Percentiles rank a stretch among this genome's conserved stretches.
These are phyloP conservation scores for Conopomorpha cramerella DNA, from an alignment of 1,140 invertebrate genomes.

Conservation along the genomic window DNA sequence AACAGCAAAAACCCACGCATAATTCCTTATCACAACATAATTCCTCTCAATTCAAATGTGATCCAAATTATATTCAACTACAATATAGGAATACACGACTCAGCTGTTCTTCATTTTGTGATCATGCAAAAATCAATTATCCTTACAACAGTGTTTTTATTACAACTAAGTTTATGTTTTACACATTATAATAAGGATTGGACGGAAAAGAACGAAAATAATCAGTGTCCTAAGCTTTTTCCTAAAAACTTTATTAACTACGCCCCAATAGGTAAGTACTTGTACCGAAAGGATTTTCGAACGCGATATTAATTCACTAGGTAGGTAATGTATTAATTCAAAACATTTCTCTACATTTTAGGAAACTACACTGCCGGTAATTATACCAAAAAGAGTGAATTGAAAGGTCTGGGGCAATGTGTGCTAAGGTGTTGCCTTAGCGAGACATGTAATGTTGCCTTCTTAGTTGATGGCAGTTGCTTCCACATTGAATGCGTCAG, in stretches of 20 bases:
- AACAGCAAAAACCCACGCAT: no score
- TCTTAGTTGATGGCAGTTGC: conserved; percentile 76
- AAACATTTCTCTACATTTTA: conserved; percentile 11
- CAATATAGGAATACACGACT: no score
- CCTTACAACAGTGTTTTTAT: conserved; percentile 7
- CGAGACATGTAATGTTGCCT: conserved; percentile 75
- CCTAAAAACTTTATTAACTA: conserved; percentile 56
- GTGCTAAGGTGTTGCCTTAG: conserved; percentile 73
- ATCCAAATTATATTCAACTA: no score
- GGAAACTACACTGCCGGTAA: conserved; percentile 66
- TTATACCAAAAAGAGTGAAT: conserved; percentile 62
- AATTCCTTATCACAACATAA: no score
- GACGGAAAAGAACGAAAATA: conserved; percentile 52
- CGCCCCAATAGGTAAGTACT: conserved; percentile 46
- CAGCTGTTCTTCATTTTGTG: no score
- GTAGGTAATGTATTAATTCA: not conserved
- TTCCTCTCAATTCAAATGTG: no score
- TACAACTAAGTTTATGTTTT: conserved; percentile 22
- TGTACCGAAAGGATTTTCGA: no score
- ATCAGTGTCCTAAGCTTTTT: conserved; percentile 51
- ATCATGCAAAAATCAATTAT: not conserved
- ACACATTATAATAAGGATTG: conserved; percentile 46
- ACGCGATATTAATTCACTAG: not conserved
- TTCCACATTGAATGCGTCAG: conserved; percentile 75
- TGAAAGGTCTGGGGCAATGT: conserved; percentile 67